Conservation (phyloP, 2,888 invertebrate species). For the Myathropa florea region DNA sequence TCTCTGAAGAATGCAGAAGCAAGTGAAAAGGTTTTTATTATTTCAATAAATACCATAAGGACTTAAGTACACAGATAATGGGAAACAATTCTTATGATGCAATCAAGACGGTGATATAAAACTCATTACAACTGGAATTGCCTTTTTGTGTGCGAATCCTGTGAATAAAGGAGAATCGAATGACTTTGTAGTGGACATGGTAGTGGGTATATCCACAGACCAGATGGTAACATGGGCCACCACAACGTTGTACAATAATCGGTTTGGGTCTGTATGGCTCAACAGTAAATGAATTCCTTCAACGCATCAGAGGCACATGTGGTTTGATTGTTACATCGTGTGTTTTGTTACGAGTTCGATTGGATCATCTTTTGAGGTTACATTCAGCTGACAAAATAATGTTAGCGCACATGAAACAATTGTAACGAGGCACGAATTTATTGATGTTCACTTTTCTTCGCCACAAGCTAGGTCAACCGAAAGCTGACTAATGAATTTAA, state of each 20-base stretch:
- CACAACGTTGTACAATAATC: background rate
- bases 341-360: too few species aligned
- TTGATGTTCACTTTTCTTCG: background rate
- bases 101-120: background rate
- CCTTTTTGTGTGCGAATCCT: background rate
- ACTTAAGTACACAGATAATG: background rate
- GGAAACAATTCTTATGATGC: background rate
- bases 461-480: constrained; percentile 4
- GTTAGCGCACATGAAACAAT: background rate
- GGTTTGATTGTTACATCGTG: too few species aligned
- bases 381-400: background rate
- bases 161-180: background rate
- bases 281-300: too few species aligned
- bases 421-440: background rate
- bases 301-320: too few species aligned
- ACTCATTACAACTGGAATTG: background rate
- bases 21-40: background rate
- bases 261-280: too few species aligned
- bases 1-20: background rate
- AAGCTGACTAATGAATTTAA: constrained; percentile 24
- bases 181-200: background rate
- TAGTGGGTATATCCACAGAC: background rate
- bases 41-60: background rate
- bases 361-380: background rate
- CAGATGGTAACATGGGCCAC: background rate